A percentile compares a stretch with the other conserved stretches of the same genome.
Evolutionary conservation across 2,797 vertebrate species (phyloP).

Genomic region (Anniella stebbinsi): DNA sequence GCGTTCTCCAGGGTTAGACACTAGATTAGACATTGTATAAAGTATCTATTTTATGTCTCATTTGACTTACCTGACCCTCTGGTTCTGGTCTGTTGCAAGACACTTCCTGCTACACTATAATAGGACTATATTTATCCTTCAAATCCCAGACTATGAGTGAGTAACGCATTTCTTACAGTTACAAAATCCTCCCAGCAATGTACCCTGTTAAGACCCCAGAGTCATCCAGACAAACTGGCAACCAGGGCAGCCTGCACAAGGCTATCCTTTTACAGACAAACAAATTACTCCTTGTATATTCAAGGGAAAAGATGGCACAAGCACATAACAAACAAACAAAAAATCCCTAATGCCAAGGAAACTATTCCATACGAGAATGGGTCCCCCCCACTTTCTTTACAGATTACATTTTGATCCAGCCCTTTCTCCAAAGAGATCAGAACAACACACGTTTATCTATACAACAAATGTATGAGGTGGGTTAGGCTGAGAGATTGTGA

Average conservation of each 20-base stretch:
- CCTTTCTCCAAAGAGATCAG: not conserved
- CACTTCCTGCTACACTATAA: not conserved
- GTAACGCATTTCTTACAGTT: conserved; percentile 23
- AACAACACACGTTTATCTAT: not conserved
- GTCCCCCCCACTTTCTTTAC: too few relatives aligned
- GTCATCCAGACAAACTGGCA: not conserved
- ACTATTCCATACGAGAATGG: not conserved
- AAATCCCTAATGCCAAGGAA: not conserved
- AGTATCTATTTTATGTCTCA: not conserved
- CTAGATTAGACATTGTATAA: not conserved
- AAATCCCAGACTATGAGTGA: conserved; percentile 19
- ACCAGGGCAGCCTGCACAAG: not conserved
- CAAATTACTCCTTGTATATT: not conserved
- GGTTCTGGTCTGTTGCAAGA: not conserved
- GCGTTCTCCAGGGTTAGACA: too few relatives aligned
- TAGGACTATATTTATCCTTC: conserved; percentile 2
- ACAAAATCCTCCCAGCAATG: conserved; percentile 14
- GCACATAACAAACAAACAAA: not conserved
- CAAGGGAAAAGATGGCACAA: conserved; percentile 10
- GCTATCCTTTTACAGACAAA: conserved; percentile 30
- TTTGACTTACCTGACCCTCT: not conserved
- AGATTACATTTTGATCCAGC: not conserved
- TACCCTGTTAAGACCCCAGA: not conserved
- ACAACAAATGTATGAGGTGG: not conserved
- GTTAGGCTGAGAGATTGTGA: not conserved